Evolutionary conservation across 2,888 invertebrate genomes (phyloP).

Genomic region (Spisula subtruncata): DNA sequence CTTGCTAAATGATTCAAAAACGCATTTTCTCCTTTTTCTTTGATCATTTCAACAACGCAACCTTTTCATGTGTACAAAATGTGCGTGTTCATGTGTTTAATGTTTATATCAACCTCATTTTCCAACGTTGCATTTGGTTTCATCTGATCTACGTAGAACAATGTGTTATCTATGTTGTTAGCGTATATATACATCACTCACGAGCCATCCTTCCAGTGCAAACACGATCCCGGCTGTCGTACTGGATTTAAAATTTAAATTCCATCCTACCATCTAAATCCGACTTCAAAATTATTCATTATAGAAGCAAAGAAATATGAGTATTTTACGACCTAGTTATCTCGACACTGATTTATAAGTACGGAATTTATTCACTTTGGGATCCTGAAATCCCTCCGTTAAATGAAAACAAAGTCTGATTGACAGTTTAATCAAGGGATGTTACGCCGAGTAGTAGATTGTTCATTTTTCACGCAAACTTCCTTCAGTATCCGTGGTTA

Average conservation of each 20-base stretch:
- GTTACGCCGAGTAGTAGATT: background rate
- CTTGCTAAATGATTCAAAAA: background rate
- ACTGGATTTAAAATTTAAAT: background rate
- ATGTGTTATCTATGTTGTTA: background rate
- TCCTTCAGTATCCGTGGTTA: background rate
- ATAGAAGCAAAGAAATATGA: background rate
- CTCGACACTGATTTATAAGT: background rate
- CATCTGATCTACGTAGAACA: background rate
- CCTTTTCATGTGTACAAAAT: background rate
- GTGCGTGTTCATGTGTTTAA: background rate
- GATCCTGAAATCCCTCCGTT: background rate
- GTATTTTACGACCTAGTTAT: slow-evolving; percentile 25
- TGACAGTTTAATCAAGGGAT: slow-evolving; percentile 19
- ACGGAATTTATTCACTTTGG: background rate
- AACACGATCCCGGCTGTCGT: background rate
- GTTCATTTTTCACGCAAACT: background rate
- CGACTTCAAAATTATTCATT: slow-evolving; percentile 21
- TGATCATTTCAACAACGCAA: background rate
- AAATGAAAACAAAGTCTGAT: background rate
- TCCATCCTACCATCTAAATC: background rate
- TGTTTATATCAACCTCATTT: background rate
- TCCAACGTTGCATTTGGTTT: background rate
- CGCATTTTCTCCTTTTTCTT: slow-evolving; percentile 4
- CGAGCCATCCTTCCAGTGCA: background rate
- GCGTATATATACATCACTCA: background rate